Evolutionary conservation across 2,888 invertebrate genomes (phyloP).

Genomic region (Chloromyia formosa): DNA sequence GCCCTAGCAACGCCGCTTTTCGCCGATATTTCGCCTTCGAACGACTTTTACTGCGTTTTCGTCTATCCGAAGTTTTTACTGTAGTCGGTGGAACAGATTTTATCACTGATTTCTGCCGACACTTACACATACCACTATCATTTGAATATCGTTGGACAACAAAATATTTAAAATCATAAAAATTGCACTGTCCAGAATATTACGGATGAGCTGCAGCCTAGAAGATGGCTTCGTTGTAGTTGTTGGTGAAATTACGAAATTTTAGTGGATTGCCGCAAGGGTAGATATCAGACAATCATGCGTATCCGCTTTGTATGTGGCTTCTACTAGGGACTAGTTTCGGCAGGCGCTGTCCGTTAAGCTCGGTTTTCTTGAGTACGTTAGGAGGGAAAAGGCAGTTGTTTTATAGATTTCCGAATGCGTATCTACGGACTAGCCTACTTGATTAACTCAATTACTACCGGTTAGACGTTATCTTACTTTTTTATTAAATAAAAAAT

Average conservation of each 20-base stretch:
- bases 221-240: no score
- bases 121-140: constrained; percentile 53
- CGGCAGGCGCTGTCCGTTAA: background rate
- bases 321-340: background rate
- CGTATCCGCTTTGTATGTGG: background rate
- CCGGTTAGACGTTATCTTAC: background rate
- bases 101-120: constrained; percentile 37
- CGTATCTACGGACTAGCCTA: constrained; percentile 13
- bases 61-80: constrained; percentile 15
- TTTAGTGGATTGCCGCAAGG: background rate
- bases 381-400: constrained; percentile 14
- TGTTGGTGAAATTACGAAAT: background rate
- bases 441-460: background rate
- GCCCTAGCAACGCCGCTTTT: background rate
- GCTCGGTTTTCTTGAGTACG: background rate
- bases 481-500: constrained; percentile 9
- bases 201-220: background rate
- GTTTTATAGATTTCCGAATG: no score
- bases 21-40: constrained; percentile 34
- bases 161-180: constrained; percentile 8
- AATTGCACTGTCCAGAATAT: background rate
- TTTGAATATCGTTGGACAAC: constrained; percentile 44
- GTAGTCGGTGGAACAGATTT: constrained; percentile 27
- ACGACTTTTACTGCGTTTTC: constrained; percentile 31
- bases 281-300: background rate